Evolutionary conservation across 2,113 vertebrate species (phyloP).

Genomic region (Nyctibius bracteatus): DNA sequence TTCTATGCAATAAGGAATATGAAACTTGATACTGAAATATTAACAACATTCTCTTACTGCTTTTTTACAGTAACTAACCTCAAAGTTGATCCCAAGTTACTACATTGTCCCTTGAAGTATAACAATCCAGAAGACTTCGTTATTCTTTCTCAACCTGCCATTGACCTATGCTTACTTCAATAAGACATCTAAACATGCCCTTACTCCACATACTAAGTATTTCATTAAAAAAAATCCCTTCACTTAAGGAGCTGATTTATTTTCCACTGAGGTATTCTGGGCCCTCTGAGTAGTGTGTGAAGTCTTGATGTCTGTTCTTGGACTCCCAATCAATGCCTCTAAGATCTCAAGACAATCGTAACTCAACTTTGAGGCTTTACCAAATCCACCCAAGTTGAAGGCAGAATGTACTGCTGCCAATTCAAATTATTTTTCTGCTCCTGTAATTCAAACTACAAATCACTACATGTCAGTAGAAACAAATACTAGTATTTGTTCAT

Average conservation of each 20-base stretch:
- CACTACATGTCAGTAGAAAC: neutral
- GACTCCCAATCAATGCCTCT: neutral
- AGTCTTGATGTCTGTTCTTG: neutral
- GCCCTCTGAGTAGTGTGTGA: neutral
- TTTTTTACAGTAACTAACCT: neutral
- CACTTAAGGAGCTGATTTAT: neutral
- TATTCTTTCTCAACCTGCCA: neutral
- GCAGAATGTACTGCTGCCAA: neutral
- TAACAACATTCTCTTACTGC: neutral
- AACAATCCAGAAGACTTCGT: neutral
- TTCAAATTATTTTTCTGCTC: neutral
- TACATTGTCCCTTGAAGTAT: neutral
- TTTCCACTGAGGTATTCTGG: neutral
- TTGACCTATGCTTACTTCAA: neutral
- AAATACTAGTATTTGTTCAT: conserved; percentile 12
- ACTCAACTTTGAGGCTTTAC: neutral
- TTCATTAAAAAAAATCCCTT: neutral
- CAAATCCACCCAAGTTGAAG: neutral
- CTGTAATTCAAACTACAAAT: neutral
- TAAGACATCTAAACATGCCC: neutral
- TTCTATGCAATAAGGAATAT: neutral
- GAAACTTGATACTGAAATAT: neutral
- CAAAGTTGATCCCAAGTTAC: neutral
- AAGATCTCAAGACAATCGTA: neutral
- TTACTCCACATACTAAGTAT: neutral